These are phyloP conservation scores for Trachops cirrhosus DNA, from an alignment of 2,797 vertebrate genomes.

Conservation along the genomic window DNA sequence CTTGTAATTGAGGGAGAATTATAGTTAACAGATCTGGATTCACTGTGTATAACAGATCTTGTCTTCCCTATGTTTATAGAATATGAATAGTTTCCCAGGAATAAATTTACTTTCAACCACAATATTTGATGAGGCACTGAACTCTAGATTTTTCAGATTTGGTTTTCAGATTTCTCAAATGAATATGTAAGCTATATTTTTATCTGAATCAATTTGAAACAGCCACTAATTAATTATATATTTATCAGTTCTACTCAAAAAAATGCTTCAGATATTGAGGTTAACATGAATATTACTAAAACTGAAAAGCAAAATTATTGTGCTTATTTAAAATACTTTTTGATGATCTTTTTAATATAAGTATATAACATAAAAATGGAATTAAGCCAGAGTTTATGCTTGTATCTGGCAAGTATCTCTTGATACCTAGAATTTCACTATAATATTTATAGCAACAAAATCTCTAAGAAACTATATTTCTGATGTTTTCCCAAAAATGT, in stretches of 20 bases:
- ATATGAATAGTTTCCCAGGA: background rate
- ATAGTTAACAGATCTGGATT: background rate
- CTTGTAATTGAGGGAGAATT: background rate
- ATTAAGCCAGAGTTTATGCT: background rate
- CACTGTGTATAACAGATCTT: background rate
- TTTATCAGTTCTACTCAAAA: background rate
- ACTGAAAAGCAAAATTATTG: background rate
- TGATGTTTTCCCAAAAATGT: background rate
- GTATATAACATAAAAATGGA: background rate
- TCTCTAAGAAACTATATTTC: background rate
- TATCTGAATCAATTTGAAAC: background rate
- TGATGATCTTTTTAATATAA: background rate
- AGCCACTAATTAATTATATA: background rate
- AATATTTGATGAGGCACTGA: background rate
- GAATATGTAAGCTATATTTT: background rate
- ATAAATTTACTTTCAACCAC: background rate
- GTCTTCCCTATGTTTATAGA: background rate
- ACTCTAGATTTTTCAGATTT: background rate
- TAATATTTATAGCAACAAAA: constrained; percentile 10
- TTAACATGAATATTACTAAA: background rate
- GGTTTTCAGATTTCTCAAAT: background rate
- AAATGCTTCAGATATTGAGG: background rate
- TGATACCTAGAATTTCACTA: background rate
- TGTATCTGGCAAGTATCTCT: background rate
- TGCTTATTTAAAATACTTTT: background rate